Percentiles rank a stretch among this genome's conserved stretches.
Conservation (phyloP, 2,888 invertebrate species). For the Pristionchus japonicus region DNA sequence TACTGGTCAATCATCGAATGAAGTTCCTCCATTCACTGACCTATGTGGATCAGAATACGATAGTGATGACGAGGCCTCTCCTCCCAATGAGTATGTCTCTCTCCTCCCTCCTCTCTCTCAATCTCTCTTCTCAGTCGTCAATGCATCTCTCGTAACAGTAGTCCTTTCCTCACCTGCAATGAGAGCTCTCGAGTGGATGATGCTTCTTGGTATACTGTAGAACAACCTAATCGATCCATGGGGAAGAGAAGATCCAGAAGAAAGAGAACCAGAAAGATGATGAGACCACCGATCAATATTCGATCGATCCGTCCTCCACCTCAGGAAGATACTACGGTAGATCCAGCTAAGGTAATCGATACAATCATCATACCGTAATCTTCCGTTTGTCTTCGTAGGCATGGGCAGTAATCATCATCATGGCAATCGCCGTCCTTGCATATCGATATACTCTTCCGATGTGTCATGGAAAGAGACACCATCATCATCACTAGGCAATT, state of each 20-base stretch:
- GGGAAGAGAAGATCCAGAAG: background rate
- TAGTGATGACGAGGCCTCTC: background rate
- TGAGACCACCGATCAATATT: background rate
- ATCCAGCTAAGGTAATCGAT: constrained; percentile 2
- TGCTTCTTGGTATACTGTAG: constrained; percentile 13
- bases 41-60: constrained; percentile 11
- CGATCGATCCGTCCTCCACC: background rate
- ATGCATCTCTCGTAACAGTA: background rate
- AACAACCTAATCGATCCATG: background rate
- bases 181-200: background rate
- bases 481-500: constrained; percentile 3
- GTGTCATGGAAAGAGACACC: constrained; percentile 1
- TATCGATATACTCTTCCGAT: constrained; percentile 28
- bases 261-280: background rate
- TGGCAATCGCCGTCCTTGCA: background rate
- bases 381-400: background rate
- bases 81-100: background rate
- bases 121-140: background rate
- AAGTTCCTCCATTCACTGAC: constrained; percentile 1
- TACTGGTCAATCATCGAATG: background rate
- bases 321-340: background rate
- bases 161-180: background rate
- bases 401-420: constrained; percentile 34
- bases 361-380: background rate
- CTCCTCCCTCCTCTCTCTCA: background rate